Conservation (phyloP, 2,888 invertebrate species). For the Megalurothrips usitatus region DNA sequence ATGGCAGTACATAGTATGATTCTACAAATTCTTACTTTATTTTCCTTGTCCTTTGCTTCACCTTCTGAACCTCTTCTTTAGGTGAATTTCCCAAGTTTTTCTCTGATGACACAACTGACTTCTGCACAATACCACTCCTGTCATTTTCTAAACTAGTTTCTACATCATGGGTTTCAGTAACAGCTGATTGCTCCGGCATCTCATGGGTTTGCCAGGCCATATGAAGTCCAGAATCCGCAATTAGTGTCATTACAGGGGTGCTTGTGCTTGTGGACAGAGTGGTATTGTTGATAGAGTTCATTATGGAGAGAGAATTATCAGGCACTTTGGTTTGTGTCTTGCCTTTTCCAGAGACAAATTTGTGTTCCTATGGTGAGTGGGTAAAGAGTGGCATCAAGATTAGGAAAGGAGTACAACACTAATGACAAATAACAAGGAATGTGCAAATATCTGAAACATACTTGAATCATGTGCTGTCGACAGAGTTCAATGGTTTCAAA, state of each 20-base stretch:
- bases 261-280: neutral
- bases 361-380: constrained; percentile 39
- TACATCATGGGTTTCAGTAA: neutral
- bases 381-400: constrained; percentile 38
- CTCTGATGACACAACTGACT: constrained; percentile 39
- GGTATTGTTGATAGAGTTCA: neutral
- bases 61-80: constrained; percentile 30
- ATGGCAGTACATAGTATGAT: constrained; percentile 29
- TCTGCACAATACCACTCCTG: neutral
- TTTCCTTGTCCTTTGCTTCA: constrained; percentile 33
- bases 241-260: neutral
- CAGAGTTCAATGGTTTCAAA: constrained; percentile 50
- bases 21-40: constrained; percentile 34
- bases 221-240: neutral
- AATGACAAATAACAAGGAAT: constrained; percentile 27
- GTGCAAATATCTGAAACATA: constrained; percentile 10
- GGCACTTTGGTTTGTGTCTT: constrained; percentile 34
- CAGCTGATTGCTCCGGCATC: neutral
- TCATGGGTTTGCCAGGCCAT: neutral
- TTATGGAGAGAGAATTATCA: constrained; percentile 33
- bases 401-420: constrained; percentile 35
- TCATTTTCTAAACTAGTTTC: constrained; percentile 24
- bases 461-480: constrained; percentile 51
- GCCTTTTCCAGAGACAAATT: constrained; percentile 34
- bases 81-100: constrained; percentile 20